Evolutionary conservation across 2,888 invertebrate genomes (phyloP).

Genomic region (Hedya salicella): DNA sequence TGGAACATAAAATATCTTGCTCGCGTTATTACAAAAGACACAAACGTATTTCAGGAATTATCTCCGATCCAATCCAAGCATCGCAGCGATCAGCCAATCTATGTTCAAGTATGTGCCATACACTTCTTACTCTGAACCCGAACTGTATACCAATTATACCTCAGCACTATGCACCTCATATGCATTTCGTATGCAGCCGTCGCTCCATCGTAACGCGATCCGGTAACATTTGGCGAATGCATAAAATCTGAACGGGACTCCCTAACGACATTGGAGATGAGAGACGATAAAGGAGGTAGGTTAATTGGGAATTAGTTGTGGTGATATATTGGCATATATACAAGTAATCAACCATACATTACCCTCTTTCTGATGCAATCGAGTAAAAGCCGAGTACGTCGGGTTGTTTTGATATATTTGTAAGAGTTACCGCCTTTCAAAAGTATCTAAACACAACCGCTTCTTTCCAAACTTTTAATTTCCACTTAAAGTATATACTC

Average conservation of each 20-base stretch:
- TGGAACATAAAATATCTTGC: no score
- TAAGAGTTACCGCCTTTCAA: no score
- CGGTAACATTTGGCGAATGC: slow-evolving; percentile 58
- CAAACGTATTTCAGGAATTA: no score
- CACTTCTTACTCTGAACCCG: slow-evolving; percentile 7
- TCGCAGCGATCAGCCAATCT: background rate
- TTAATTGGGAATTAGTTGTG: slow-evolving; percentile 15
- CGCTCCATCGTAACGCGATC: slow-evolving; percentile 48
- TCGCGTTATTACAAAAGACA: no score
- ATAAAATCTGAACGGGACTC: slow-evolving; percentile 53
- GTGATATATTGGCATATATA: background rate
- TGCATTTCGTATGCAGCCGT: slow-evolving; percentile 42
- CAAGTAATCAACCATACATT: no score
- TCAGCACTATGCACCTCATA: slow-evolving; percentile 49
- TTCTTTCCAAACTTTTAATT: no score
- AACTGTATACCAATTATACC: slow-evolving; percentile 27
- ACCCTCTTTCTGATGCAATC: no score
- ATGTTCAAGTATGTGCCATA: slow-evolving; percentile 1
- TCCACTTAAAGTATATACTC: no score
- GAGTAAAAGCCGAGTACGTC: no score
- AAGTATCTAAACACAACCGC: no score
- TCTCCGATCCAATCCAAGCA: no score
- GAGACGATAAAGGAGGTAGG: slow-evolving; percentile 9
- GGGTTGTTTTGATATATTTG: no score
- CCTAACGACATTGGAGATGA: slow-evolving; percentile 26